Base-by-base conservation (phyloP, 1,140 invertebrate species). In the Mylabris phalerata region DNA sequence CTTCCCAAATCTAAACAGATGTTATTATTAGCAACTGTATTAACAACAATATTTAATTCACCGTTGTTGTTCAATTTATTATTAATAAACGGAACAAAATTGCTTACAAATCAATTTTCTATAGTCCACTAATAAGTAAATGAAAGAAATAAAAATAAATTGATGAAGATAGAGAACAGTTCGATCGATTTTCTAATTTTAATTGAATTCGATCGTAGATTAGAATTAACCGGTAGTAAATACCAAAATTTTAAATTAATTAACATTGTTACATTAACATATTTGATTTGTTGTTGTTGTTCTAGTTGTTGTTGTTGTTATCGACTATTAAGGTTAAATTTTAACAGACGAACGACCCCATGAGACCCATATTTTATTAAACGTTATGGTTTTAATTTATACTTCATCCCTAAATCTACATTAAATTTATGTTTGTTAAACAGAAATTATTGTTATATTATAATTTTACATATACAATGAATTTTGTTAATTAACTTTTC, bases 1-100 rank as follows among this genome's bases (percentile, higher is more conserved):
- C 38, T 45, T 54, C 46, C 51, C 38, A 54, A 54, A 54, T 46
- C 51, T 26, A 32, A 54, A 54, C 51, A 54, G 51, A 54, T 54
- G 51, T 45, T 54, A 6, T 54, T 48, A 11, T 48, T 48, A 48
- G n/a, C 24, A 38, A 38, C 43, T 32, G 32, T 7, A 32, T 32
- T 32, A 25, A 32, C 46, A 46, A 45, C 26, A 51, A 50, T 50
- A 38, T 19, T 26, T 32, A 46, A 52, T 52, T 54, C 26, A 54
- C 51, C 51, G 51, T 54, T 54, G 11, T 38, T 32, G 47, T 46
- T n/a, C 27, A 7, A 13, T 54, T 54, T 46, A 54, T 54, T 46
- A 54, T 32, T 32, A 42, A 32, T 45, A 27, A 54, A 54, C 44
- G 25, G 26, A 43, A 43, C 13, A 54, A 54, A 54, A 54, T 54